phyloP scores from a whole-genome alignment of 2,797 vertebrate genomes.

The Hylomyscus alleni region DNA sequence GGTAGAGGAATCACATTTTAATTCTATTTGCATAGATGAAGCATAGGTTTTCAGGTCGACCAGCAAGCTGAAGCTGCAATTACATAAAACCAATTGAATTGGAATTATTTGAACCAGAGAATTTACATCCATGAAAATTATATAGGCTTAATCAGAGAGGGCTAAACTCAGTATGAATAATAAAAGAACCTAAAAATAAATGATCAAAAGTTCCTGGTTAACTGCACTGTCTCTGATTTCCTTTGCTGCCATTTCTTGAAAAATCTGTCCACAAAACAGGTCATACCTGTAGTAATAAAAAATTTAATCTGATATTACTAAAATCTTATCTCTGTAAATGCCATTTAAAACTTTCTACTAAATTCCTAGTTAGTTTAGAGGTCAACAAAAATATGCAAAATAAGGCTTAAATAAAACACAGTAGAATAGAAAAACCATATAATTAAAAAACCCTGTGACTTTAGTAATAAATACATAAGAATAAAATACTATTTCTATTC shows the following conservation, averaged over 20 bases:
- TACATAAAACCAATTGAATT: conserved; percentile 28
- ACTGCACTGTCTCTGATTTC: not conserved
- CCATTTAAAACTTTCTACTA: conserved; percentile 15
- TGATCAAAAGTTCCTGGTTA: not conserved
- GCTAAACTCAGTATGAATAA: conserved; percentile 45
- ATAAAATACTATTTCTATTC: not conserved
- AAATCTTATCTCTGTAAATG: not conserved
- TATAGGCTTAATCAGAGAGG: conserved; percentile 36
- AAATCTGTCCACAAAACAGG: conserved; percentile 13
- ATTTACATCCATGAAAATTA: conserved; percentile 60
- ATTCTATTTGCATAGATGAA: conserved; percentile 41
- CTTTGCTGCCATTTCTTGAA: conserved; percentile 16
- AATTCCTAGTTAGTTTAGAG: conserved; percentile 6
- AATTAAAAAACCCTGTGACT: not conserved
- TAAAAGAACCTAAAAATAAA: conserved; percentile 46
- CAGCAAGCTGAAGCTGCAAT: conserved; percentile 45
- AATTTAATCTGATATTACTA: conserved; percentile 7
- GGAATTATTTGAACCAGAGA: conserved; percentile 53
- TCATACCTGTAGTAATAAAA: not conserved
- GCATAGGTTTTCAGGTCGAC: conserved; percentile 7
- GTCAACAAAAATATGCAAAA: not conserved
- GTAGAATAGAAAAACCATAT: conserved; percentile 1
- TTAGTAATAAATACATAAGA: conserved; percentile 5
- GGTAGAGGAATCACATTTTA: conserved; percentile 49
- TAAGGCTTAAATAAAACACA: not conserved